Base-by-base conservation (phyloP, 2,113 vertebrate genomes). In the Sisor rabdophorus region DNA sequence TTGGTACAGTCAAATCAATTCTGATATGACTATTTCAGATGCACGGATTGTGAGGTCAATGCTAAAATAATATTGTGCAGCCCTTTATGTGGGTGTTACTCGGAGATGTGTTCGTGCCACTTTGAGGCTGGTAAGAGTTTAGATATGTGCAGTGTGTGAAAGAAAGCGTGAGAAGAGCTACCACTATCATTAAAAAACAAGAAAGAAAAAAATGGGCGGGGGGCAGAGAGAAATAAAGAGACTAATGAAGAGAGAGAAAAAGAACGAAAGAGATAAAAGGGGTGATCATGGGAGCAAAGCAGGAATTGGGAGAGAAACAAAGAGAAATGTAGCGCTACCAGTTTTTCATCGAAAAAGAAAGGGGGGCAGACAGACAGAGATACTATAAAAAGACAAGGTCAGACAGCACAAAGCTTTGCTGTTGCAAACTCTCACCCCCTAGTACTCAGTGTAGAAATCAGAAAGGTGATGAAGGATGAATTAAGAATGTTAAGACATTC, bases 361-460 rank as follows among this genome's bases (percentile, higher is more conserved):
- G 71, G 30, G 32, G 65, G 63, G 52, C 19, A 12, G 15, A 71
- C n/a, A 16, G 74, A 50, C 24, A 73, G 69, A 52, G 11, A 20
- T 9, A 56, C 75, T 80, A 82, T 82, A 80, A 80, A 83, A 83
- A 78, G 79, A 54, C 72, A 76, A 78, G 79, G 82, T 81, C 82
- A 73, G 64, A 83, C 20, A 73, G 71, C 71, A 54, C 60, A 50
- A 20, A 26, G 50, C 71, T 77, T 28, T 54, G 65, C 30, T 44
- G 40, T 44, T 44, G 40, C 40, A 1, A 9, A 44, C 40, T 36
- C 32, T 3, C 32, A 3, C 32, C 32, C 40, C 40, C 40, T 9
- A 44, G 40, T 44, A 9, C 40, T 36, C 32, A 36, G n/a, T n/a
- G n/a, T 36, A 36, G 32, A 36, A n/a, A 36, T 36, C 32, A 36